Base-by-base conservation (phyloP, 2,797 vertebrate genomes). In the Emydoidea blandingii region DNA sequence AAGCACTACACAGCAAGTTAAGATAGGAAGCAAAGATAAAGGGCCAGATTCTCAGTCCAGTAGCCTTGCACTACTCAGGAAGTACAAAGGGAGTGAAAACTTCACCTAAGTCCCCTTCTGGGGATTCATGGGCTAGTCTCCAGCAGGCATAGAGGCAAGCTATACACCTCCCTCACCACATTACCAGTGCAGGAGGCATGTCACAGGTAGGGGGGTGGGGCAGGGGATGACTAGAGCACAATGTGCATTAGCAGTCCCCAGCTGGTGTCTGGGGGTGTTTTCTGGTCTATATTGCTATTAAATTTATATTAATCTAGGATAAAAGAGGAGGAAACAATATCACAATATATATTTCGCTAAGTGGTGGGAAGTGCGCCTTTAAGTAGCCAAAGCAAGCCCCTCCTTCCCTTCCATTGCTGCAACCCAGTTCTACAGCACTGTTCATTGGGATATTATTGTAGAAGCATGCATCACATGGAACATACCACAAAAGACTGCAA, bases 71-170 rank as follows among this genome's bases (percentile, higher is more conserved):
- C 92, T 91, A 50, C 0, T 0, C 50, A 87, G 1, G 5, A 86
- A 76, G 81, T 65, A 87, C 76, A 89, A 89, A 95, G 94, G 0
- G 88, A 97, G 92, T 96, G 96, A 89, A 49, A 78, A 47, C 89
- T 62, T 96, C 87, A 92, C 80, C 87, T 74, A 44, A 94, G 62
- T 62, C 83, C 92, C 82, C 90, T 95, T 92, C 91, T 6, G 0
- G 53, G 93, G 93, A 95, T 94, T 96, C 88, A 56, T 94, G 92
- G 92, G 94, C 95, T 56, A 65, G 84, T 82, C 91, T 94, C 91
- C 95, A 97, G n/a, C 44, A 97, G 96, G 94, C 95, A 92, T 14
- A 53, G 91, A 92, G 90, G 88, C 88, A 94, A 86, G 92, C 59
- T n/a, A 86, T 93, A 88, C 72, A 65, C 83, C 25, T 29, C 81